Evolutionary conservation across 2,888 invertebrate genomes (phyloP).

Genomic region (Heliconius erato): DNA sequence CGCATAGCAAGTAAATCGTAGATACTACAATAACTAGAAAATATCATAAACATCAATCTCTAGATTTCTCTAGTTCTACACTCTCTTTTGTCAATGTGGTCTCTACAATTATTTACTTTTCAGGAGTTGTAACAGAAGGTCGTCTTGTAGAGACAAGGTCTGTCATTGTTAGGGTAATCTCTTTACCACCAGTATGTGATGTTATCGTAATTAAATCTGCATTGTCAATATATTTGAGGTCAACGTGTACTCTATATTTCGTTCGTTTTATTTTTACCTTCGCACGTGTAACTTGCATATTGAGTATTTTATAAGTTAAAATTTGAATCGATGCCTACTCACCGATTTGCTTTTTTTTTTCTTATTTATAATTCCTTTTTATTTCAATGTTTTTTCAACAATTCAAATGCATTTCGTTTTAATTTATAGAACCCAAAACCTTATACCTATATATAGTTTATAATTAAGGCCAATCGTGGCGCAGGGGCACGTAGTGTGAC

Average conservation of each 20-base stretch:
- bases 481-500: too few species aligned
- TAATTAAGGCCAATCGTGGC: too few species aligned
- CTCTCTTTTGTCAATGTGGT: too few species aligned
- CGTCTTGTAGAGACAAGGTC: conserved; percentile 28
- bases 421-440: too few species aligned
- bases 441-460: too few species aligned
- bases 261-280: background rate
- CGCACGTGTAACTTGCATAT: background rate
- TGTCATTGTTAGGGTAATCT: conserved; percentile 35
- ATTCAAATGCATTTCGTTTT: too few species aligned
- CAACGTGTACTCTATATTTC: conserved; percentile 3
- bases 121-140: background rate
- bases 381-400: background rate
- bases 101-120: background rate
- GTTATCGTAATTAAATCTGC: conserved; percentile 44
- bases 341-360: background rate
- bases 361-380: background rate
- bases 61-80: too few species aligned
- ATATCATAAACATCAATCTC: background rate
- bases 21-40: background rate
- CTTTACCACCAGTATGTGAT: conserved; percentile 29
- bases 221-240: conserved; percentile 43
- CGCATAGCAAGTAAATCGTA: background rate
- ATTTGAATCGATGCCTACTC: background rate
- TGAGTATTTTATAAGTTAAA: background rate